Base-by-base conservation (phyloP, 2,888 invertebrate genomes). In the Parapristionchus giblindavisi region DNA sequence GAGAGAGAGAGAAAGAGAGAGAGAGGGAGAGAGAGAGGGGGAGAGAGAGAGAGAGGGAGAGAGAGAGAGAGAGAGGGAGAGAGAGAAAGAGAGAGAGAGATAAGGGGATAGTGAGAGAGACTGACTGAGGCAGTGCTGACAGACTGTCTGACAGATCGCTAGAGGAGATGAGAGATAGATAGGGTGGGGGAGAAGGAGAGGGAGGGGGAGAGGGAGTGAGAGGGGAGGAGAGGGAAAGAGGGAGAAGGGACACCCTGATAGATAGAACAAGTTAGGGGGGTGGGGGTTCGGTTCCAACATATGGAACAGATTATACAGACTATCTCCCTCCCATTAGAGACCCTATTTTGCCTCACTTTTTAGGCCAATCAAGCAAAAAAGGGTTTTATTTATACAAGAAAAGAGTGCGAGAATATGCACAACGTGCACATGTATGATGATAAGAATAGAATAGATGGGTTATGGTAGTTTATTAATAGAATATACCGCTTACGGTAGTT, bases 181-280 rank as follows among this genome's bases (percentile, higher is more conserved):
- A 24, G 11, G 51, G n/a, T 24, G 68, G 52, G 68, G 38, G 68
- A 68, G 68, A 52, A 24, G 65, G 63, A 38, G 29, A 24, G 32
- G 27, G 48, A 29, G 29, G 24, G 32, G 43, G 21, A 32, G 65
- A 29, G 17, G 48, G n/a, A 27, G 29, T 17, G 36, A 11, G 48
- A 32, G 43, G 27, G 48, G 65, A 32, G 27, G 29, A 38, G 29
- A n/a, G 43, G 8, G 48, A 27, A 29, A 48, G 65, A 48, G 38
- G 65, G 17, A 24, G 48, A 65, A 34, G n/a, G n/a, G n/a, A n/a
- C n/a, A n/a, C n/a, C n/a, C n/a, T n/a, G 11, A 48, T 48, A 14
- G 48, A 48, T 48, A 21, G 48, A 21, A 48, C 11, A 21, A 21
- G 48, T 48, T n/a, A n/a, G n/a, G n/a, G n/a, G n/a, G n/a, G n/a